phyloP scores from a whole-genome alignment of 2,113 vertebrate species.

The Microcebus murinus region DNA sequence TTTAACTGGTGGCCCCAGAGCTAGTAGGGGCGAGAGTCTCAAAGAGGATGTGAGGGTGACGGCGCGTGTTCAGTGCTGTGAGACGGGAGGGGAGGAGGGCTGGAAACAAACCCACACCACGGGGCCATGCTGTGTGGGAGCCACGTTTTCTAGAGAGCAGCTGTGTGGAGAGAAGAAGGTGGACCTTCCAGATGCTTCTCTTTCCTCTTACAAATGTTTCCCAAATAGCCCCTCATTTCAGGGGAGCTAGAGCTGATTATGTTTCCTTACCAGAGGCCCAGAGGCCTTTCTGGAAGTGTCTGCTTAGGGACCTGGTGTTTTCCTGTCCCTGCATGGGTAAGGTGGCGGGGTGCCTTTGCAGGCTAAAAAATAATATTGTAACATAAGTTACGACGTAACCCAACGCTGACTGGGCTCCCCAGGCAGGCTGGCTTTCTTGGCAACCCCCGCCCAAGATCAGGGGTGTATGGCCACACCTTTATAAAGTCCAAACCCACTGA shows the following conservation, averaged over 20 bases:
- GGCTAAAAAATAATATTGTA: not conserved
- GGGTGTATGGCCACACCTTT: not conserved
- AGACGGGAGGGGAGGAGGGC: not conserved
- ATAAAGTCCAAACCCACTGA: not conserved
- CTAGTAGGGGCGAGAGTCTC: not conserved
- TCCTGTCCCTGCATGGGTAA: not conserved
- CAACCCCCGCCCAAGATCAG: not conserved
- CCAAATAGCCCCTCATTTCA: not conserved
- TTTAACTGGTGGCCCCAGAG: not conserved
- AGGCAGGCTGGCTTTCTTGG: not conserved
- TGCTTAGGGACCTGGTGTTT: not conserved
- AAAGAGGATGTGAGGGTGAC: not conserved
- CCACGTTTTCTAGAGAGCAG: not conserved
- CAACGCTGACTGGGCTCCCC: not conserved
- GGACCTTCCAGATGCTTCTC: not conserved
- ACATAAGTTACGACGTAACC: too few species aligned
- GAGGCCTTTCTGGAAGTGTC: not conserved
- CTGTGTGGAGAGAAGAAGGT: not conserved
- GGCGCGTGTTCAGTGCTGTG: not conserved
- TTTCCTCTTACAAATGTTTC: not conserved
- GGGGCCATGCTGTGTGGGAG: rapidly evolving
- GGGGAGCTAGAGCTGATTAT: not conserved
- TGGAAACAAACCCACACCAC: not conserved
- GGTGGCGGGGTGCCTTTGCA: not conserved
- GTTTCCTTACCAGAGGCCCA: not conserved